These are phyloP conservation scores for Tachysurus vachellii DNA, from an alignment of 2,113 vertebrate species.

Conservation along the genomic window DNA sequence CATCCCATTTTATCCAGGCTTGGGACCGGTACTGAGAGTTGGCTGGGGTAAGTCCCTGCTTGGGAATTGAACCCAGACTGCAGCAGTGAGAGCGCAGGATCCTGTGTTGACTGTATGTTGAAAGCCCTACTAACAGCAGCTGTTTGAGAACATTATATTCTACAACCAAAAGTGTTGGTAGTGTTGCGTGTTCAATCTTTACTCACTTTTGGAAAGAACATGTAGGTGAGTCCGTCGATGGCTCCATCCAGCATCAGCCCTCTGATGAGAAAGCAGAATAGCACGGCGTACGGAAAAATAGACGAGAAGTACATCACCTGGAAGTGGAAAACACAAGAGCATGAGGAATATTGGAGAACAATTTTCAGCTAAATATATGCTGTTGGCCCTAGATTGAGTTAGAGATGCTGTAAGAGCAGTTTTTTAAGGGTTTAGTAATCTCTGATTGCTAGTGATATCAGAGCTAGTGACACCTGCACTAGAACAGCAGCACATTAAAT, in stretches of 20 bases:
- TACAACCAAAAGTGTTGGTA: not conserved
- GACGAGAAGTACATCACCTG: slow-evolving; percentile 79
- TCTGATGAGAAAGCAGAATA: slow-evolving; percentile 79
- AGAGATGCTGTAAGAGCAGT: not conserved
- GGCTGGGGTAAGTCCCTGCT: too few species aligned
- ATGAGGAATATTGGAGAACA: not conserved
- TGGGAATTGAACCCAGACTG: too few species aligned
- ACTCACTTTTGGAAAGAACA: slow-evolving; percentile 78
- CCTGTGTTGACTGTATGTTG: not conserved
- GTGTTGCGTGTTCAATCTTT: not conserved
- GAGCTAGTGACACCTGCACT: not conserved
- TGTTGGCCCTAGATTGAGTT: not conserved
- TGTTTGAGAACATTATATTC: not conserved
- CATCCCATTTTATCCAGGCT: too few species aligned
- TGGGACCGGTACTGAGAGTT: too few species aligned
- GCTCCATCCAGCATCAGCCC: slow-evolving; percentile 78
- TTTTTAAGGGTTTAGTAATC: not conserved
- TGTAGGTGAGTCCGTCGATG: slow-evolving; percentile 72
- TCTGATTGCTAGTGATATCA: not conserved
- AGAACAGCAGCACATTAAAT: not conserved
- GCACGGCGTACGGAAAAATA: slow-evolving; percentile 74
- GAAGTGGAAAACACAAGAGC: slow-evolving; percentile 30
- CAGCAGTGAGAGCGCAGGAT: too few species aligned
- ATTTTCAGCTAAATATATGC: not conserved
- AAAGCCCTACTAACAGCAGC: not conserved